Percentiles rank a stretch among this genome's conserved stretches.
These are phyloP conservation scores for Oppia nitens DNA, from an alignment of 1,140 invertebrate genomes.

Conservation along the genomic window DNA sequence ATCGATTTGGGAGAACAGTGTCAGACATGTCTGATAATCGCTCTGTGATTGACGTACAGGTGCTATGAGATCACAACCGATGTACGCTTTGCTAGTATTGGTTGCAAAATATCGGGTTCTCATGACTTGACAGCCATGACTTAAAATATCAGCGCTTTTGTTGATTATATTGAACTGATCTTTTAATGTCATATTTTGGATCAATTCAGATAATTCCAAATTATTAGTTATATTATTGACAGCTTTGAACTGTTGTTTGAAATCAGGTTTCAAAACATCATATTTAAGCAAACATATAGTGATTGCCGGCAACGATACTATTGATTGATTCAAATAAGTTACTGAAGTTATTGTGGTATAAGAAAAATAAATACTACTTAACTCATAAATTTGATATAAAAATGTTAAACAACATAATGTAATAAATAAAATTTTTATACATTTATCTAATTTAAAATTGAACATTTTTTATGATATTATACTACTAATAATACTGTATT, in stretches of 20 bases:
- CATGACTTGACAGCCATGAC: not conserved
- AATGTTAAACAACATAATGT: not conserved
- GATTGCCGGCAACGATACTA: not conserved
- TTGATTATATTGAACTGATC: not conserved
- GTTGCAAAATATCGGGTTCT: not conserved
- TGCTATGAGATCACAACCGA: not conserved
- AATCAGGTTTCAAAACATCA: not conserved
- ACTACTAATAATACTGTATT: no score
- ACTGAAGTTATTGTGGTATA: not conserved
- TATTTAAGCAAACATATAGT: not conserved
- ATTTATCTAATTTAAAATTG: no score
- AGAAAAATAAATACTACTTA: not conserved
- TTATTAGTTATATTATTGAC: not conserved
- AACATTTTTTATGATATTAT: no score
- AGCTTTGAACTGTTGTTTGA: no score
- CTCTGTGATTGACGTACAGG: not conserved
- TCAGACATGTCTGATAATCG: not conserved
- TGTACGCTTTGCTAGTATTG: not conserved
- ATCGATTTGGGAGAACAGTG: not conserved
- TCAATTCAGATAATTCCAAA: not conserved
- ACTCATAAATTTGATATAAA: not conserved
- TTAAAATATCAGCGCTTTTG: not conserved
- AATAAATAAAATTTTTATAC: no score
- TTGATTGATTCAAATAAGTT: not conserved
- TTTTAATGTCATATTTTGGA: not conserved